phyloP scores from a whole-genome alignment of 2,113 vertebrate genomes.

The Halcyon malimbica region DNA sequence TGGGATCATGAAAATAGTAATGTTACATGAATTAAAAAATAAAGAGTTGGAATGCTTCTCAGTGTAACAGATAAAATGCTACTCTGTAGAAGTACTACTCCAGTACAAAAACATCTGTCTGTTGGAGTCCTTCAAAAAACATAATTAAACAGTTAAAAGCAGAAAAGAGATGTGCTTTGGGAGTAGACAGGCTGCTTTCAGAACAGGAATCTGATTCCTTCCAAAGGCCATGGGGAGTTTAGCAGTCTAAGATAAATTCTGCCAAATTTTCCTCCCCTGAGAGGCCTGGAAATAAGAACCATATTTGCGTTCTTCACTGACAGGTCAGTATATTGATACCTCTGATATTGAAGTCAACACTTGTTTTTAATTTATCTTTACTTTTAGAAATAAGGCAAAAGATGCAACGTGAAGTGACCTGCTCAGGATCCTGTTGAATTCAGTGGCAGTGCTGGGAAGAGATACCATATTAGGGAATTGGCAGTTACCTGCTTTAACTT shows the following conservation, averaged over 20 bases:
- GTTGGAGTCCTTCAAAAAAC: conserved; percentile 18
- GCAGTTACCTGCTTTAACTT: background rate
- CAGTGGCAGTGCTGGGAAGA: background rate
- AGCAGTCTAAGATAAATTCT: background rate
- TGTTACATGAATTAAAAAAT: conserved; percentile 31
- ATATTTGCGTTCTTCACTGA: background rate
- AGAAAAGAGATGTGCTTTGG: background rate
- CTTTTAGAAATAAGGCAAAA: background rate
- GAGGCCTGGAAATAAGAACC: background rate
- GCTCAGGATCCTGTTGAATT: background rate
- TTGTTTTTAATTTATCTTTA: background rate
- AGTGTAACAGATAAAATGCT: background rate
- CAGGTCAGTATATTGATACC: background rate
- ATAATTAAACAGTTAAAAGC: background rate
- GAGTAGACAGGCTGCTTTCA: background rate
- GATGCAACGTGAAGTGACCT: background rate
- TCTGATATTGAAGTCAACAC: background rate
- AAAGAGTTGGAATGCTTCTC: background rate
- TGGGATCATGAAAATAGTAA: conserved; percentile 5
- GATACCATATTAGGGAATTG: background rate
- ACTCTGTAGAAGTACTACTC: background rate
- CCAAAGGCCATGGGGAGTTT: background rate
- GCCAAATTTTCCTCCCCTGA: background rate
- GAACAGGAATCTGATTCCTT: background rate
- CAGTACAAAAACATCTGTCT: background rate